phyloP scores from a whole-genome alignment of 2,797 vertebrate species.

The Pangasius macronema region DNA sequence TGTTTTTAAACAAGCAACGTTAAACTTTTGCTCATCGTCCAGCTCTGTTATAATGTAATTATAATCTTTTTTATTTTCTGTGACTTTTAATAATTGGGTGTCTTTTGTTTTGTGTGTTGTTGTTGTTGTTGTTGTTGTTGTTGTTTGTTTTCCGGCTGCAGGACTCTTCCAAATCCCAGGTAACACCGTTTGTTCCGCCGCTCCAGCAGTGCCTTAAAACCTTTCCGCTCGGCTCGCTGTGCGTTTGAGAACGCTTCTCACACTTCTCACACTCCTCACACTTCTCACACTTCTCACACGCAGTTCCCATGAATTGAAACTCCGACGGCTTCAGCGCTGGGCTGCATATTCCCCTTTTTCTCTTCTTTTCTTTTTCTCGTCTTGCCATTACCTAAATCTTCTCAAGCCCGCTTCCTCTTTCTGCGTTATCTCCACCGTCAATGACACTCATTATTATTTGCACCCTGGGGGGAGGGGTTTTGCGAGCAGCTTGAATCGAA shows the following conservation, averaged over 20 bases:
- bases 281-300: too few relatives aligned
- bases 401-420: slow-evolving; percentile 13
- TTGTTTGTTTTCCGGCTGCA: slow-evolving; percentile 78
- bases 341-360: background rate
- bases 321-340: background rate
- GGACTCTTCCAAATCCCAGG: slow-evolving; percentile 88
- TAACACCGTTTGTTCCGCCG: too few relatives aligned
- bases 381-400: background rate
- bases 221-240: background rate
- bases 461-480: background rate
- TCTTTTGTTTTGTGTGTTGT: too few relatives aligned
- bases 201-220: background rate
- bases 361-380: background rate
- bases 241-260: background rate
- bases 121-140: too few relatives aligned
- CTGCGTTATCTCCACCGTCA: slow-evolving; percentile 1
- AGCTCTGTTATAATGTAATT: too few relatives aligned
- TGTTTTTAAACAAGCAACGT: too few relatives aligned
- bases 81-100: too few relatives aligned
- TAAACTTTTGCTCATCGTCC: too few relatives aligned
- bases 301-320: background rate
- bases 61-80: too few relatives aligned
- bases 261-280: too few relatives aligned
- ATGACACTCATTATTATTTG: slow-evolving; percentile 24
- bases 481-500: slow-evolving; percentile 9